Evolutionary conservation across 2,113 vertebrate genomes (phyloP).

Genomic region (Tor tambroides): DNA sequence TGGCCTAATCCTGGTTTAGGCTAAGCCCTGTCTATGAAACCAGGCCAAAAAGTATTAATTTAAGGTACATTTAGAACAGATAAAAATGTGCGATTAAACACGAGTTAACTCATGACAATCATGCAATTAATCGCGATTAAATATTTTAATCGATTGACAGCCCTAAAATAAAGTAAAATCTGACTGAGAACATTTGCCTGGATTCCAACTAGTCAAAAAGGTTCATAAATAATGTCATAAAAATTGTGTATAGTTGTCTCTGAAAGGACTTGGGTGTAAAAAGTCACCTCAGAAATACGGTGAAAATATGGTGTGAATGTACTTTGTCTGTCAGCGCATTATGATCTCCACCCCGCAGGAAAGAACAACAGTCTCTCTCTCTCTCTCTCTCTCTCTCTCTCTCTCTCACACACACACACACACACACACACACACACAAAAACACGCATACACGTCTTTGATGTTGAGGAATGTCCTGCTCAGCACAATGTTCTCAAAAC

Average conservation of each 20-base stretch:
- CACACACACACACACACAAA: constrained; percentile 37
- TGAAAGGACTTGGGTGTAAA: neutral
- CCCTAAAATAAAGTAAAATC: neutral
- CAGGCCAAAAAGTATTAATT: too few species aligned
- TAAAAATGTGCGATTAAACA: too few species aligned
- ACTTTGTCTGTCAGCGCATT: constrained; percentile 13
- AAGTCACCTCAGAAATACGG: neutral
- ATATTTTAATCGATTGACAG: too few species aligned
- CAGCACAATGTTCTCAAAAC: constrained; percentile 50
- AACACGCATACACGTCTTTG: constrained; percentile 28
- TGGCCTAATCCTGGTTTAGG: too few species aligned
- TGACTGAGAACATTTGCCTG: neutral
- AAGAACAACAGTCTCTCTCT: neutral
- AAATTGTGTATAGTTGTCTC: neutral
- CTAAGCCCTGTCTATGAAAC: too few species aligned
- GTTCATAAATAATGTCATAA: neutral
- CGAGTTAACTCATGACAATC: too few species aligned
- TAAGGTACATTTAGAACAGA: too few species aligned
- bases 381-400: too few species aligned
- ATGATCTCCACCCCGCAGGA: constrained; percentile 2
- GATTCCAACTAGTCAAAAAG: neutral
- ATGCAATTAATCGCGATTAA: too few species aligned
- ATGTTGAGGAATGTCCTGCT: constrained; percentile 57
- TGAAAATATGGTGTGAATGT: neutral
- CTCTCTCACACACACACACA: neutral